Base-by-base conservation (phyloP, 1,140 invertebrate species). In the Diploscapter pachys region DNA sequence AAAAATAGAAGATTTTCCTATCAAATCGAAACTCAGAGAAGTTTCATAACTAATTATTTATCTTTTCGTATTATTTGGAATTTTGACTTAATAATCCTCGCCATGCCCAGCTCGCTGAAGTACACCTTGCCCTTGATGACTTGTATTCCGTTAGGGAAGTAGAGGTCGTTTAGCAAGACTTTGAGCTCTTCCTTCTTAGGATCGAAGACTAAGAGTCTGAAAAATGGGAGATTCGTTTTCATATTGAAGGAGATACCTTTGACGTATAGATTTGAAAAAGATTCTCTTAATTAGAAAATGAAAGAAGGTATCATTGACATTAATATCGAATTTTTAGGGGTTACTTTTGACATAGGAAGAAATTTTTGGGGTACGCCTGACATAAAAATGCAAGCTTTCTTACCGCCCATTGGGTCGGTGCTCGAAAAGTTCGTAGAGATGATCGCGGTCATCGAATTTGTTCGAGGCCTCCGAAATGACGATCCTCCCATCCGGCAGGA, bases 401-500 rank as follows among this genome's bases (percentile, higher is more conserved):
- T 6, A 71, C 69, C 73, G 53, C 50, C 75, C 75, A 67, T 76
- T 76, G 53, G 75, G 75, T 65, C 75, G 69, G 66, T 76, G 75
- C 48, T 76, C 75, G 53, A 76, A 70, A 9, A 76, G 13, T 50
- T 76, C 75, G 11, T 63, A 61, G n/a, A 76, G 56, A 48, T 52
- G 72, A 52, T 76, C 75, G 31, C 75, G 68, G 50, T 76, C 75
- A 9, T 76, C 75, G 54, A 72, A 76, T 65, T 71, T 71, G 11
- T 63, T 61, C 3, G 75, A 76, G 6, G 75, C 71, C 49, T 76
- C 75, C 4, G 75, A 66, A 9, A 76, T 53, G 49, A 76, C 51
- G 49, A 76, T 50, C 9, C 75, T 31, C 3, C 75, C 75, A 62
- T 76, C 75, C 3, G 75, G 75, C 9, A 76, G 70, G 55, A 72